These are phyloP conservation scores for Drosophila borealis DNA, from an alignment of 2,888 invertebrate genomes.

Conservation along the genomic window DNA sequence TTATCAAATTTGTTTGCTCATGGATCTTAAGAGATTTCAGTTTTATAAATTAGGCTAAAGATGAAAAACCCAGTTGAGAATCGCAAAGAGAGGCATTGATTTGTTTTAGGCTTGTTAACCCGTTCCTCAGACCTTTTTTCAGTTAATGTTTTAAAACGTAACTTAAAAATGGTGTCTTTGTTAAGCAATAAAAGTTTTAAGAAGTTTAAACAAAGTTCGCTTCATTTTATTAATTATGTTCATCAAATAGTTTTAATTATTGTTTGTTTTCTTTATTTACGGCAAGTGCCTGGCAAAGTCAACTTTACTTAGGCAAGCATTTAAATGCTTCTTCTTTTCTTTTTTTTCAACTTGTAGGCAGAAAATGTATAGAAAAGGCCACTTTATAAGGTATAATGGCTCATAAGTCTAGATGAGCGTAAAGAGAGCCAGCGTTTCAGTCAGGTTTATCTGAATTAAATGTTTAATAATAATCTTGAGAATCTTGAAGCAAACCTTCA, in stretches of 20 bases:
- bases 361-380: not conserved
- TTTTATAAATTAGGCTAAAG: constrained; percentile 8
- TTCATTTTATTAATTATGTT: constrained; percentile 16
- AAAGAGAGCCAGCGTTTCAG: too few species aligned
- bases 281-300: constrained; percentile 24
- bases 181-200: constrained; percentile 4
- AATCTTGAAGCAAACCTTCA: too few species aligned
- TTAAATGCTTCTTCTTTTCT: constrained; percentile 8
- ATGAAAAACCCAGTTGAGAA: too few species aligned
- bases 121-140: too few species aligned
- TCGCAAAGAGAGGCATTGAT: too few species aligned
- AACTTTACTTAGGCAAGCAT: constrained; percentile 11
- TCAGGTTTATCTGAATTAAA: too few species aligned
- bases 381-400: too few species aligned
- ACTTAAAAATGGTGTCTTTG: not conserved
- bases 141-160: too few species aligned
- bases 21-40: not conserved
- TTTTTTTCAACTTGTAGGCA: constrained; percentile 3
- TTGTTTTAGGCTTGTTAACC: too few species aligned
- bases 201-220: not conserved
- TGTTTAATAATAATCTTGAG: too few species aligned
- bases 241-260: constrained; percentile 18
- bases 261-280: not conserved
- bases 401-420: not conserved
- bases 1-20: not conserved